Evolutionary conservation across 2,797 vertebrate species (phyloP).

Genomic region (Ibycter americanus): DNA sequence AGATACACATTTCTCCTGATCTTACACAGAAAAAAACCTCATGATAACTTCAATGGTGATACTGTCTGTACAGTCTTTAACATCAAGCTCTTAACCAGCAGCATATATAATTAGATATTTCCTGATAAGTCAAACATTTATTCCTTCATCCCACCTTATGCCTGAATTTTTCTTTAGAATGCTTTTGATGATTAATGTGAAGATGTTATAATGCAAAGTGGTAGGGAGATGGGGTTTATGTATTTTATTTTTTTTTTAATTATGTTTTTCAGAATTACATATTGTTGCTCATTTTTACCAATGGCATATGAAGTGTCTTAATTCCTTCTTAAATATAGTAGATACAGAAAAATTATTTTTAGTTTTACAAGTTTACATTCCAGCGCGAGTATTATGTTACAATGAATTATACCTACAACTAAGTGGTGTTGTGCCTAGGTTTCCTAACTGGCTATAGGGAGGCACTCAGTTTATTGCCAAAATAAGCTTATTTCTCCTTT

Average conservation of each 20-base stretch:
- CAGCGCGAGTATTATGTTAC: background rate
- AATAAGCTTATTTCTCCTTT: background rate
- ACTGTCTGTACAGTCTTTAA: background rate
- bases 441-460: background rate
- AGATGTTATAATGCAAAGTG: background rate
- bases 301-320: background rate
- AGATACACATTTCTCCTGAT: background rate
- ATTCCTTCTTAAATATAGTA: background rate
- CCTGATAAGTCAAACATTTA: background rate
- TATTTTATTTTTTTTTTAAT: background rate
- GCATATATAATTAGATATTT: background rate
- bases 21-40: background rate
- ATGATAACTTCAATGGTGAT: fast-evolving
- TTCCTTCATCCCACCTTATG: background rate
- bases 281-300: background rate
- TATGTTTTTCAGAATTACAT: background rate
- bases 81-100: background rate
- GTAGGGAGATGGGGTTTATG: background rate
- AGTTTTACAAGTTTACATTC: background rate
- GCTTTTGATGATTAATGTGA: background rate
- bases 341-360: background rate
- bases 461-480: background rate
- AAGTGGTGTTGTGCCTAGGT: background rate
- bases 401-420: background rate
- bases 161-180: background rate